A percentile compares a stretch with the other conserved stretches of the same genome.
Evolutionary conservation across 37 sponge, comb jelly and placozoan species (phyloP).

Genomic region (Halisarca cf. caerulea): DNA sequence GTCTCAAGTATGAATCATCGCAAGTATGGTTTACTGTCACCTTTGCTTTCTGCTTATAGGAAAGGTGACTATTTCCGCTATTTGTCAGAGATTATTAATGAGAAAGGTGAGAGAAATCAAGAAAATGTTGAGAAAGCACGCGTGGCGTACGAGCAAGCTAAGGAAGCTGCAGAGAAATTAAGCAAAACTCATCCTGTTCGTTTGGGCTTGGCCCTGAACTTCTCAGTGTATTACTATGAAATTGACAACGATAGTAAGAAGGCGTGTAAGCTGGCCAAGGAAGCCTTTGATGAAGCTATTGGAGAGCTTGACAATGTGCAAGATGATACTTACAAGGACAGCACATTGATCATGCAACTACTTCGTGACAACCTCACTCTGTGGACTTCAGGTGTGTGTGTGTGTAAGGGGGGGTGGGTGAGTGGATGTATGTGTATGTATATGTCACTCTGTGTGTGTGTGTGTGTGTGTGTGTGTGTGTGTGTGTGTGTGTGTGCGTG

Average conservation of each 20-base stretch:
- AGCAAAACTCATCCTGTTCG: constrained; percentile 76
- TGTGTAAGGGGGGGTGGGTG: no score
- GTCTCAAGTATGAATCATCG: no score
- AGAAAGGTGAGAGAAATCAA: background rate
- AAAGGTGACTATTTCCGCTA: constrained; percentile 68
- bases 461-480: no score
- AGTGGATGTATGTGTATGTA: no score
- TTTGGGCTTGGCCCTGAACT: constrained; percentile 84
- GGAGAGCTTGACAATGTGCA: constrained; percentile 58
- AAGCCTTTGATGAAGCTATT: constrained; percentile 82
- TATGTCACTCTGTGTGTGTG: no score
- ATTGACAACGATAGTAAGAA: constrained; percentile 56
- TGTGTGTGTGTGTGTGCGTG: no score
- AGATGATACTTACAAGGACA: constrained; percentile 80
- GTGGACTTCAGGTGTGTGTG: constrained; percentile 76
- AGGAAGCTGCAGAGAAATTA: constrained; percentile 22
- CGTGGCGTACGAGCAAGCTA: constrained; percentile 58
- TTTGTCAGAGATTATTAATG: constrained; percentile 32
- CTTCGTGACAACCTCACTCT: constrained; percentile 83
- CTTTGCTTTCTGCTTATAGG: no score
- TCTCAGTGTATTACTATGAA: constrained; percentile 87
- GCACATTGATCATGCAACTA: constrained; percentile 86
- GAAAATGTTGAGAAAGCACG: constrained; percentile 17
- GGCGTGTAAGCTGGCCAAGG: constrained; percentile 82
- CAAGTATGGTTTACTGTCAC: no score